Base-by-base conservation (phyloP, 2,113 vertebrate species). In the Syngnathus floridae region DNA sequence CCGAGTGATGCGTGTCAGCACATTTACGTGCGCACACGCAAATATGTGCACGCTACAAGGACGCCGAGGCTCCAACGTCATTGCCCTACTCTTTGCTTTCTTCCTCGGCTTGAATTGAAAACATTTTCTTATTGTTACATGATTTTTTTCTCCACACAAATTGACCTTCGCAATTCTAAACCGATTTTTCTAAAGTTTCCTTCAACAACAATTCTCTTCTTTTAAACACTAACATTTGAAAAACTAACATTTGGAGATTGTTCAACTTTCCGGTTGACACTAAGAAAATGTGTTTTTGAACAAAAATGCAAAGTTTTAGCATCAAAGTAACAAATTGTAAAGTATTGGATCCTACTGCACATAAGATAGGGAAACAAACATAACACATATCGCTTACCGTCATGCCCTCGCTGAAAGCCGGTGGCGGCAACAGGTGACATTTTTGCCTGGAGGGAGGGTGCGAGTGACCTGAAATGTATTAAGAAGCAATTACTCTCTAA, bases 1-100 rank as follows among this genome's bases (percentile, higher is more conserved):
- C 77, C 65, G 56, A 75, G 67, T 66, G 59, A 46, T 67, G 60
- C 43, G 76, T 72, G 52, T 58, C n/a, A 5, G 52, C 21, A 48
- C n/a, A 16, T 61, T 43, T 61, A 12, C n/a, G n/a, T 38, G 5
- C n/a, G 16, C 37, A 7, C 56, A 38, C 16, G n/a, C 16, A n/a
- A 2, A 16, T 14, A 19, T 11, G 14, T 16, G 10, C 57, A 26
- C 11, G 21, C n/a, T 40, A 43, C 59, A 61, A 61, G 59, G 59
- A 61, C 59, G 26, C 40, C 12, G 37, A 14, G 21, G 59, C 59
- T 61, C 14, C 59, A 7, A 5, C 58, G 58, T 61, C 38, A 22
- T 43, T 61, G 40, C 43, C 59, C 45, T 14, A 22, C n/a, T 61
- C 40, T n/a, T 40, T 61, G n/a, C 59, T 61, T 41, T 61, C 13